Base-by-base conservation (phyloP, 1,140 invertebrate genomes). In the Eufriesea mexicana region DNA sequence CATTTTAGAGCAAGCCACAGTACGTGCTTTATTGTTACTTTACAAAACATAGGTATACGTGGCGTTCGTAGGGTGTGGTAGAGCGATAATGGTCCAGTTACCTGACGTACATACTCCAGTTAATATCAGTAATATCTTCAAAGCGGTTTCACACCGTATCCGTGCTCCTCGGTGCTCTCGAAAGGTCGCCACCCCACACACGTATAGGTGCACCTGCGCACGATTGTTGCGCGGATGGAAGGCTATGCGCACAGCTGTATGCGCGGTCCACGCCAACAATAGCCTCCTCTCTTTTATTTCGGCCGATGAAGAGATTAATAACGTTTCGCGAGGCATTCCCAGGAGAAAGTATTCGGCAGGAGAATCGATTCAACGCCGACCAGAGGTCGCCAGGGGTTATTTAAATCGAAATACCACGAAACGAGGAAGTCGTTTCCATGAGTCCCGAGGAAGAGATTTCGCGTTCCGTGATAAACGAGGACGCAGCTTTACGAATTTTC, bases 221-320 rank as follows among this genome's bases (percentile, higher is more conserved):
- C 35, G 35, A 35, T 35, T 35, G n/a, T 25, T 62, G 49, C 16
- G 0, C 12, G 49, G 49, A 14, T 12, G 49, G 16, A 16, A 51
- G 49, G 61, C 14, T 14, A 61, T 20, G 57, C 72, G 20, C 35
- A 12, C 42, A 14, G 66, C n/a, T 35, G 61, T 35, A 6, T n/a
- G 10, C 67, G 20, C 28, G 9, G n/a, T 62, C 79, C 25, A 18
- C 54, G 51, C 61, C 77, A 84, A 84, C 83, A 84, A 84, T 84
- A 72, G 70, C 68, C 77, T 42, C 23, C 67, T 76, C 66, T 82
- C 66, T 83, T 85, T 73, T 85, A 77, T 62, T 76, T 61, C 64
- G 61, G 5, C 42, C 73, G 84, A 83, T 85, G 57, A 72, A 77
- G 71, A 85, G 79, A 85, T 85, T 85, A 85, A 85, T 78, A 85